Evolutionary conservation across 2,888 invertebrate species (phyloP).

Genomic region (Heliconius ethilla): DNA sequence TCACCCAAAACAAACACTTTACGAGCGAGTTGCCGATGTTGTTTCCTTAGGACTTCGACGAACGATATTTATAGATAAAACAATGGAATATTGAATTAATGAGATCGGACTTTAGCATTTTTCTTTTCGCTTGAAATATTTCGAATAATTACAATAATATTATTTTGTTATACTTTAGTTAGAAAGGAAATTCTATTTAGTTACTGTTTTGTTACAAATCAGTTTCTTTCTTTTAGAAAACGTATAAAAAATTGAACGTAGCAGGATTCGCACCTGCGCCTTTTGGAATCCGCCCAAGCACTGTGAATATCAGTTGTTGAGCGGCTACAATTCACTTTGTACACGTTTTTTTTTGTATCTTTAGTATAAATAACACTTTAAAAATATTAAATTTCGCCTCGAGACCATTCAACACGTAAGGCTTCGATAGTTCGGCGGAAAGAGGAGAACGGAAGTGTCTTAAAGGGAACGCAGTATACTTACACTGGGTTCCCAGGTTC

Average conservation of each 20-base stretch:
- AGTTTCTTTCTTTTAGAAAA: background rate
- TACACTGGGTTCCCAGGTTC: too few species aligned
- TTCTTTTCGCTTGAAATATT: constrained; percentile 1
- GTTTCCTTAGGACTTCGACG: constrained; percentile 7
- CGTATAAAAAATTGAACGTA: background rate
- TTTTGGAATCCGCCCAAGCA: too few species aligned
- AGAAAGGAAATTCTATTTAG: background rate
- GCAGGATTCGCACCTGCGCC: too few species aligned
- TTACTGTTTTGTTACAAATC: background rate
- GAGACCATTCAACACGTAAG: too few species aligned
- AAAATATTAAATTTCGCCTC: too few species aligned
- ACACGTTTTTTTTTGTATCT: too few species aligned
- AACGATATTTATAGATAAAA: constrained; percentile 18
- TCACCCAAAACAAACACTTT: constrained; percentile 5
- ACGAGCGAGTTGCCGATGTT: constrained; percentile 1
- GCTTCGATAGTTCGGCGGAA: too few species aligned
- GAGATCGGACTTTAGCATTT: constrained; percentile 13
- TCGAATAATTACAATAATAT: background rate
- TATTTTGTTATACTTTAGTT: constrained; percentile 1
- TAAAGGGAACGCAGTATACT: too few species aligned
- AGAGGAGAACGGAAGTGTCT: too few species aligned
- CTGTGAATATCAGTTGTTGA: too few species aligned
- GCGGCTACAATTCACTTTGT: too few species aligned
- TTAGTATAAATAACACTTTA: too few species aligned
- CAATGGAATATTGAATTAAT: constrained; percentile 17